A percentile compares a stretch with the other conserved stretches of the same genome.
Evolutionary conservation across 2,113 vertebrate species (phyloP).

Genomic region (Chinchilla lanigera): DNA sequence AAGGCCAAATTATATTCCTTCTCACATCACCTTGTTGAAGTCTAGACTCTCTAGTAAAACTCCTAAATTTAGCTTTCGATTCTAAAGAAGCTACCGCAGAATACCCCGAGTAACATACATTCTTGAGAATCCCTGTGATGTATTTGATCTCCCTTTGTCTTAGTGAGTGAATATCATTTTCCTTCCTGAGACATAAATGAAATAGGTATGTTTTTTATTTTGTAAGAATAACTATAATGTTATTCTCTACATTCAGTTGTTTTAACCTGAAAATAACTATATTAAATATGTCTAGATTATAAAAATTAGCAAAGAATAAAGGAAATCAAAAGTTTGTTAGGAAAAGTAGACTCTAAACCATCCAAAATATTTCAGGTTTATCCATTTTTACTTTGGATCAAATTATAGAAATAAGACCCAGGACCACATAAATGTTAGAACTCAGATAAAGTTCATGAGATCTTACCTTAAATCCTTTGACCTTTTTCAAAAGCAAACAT

Average conservation of each 20-base stretch:
- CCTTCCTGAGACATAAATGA: not conserved
- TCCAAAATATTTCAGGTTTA: constrained; percentile 25
- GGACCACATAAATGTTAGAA: constrained; percentile 37
- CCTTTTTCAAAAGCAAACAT: constrained; percentile 26
- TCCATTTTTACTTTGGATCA: constrained; percentile 50
- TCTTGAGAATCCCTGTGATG: not conserved
- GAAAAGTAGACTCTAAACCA: constrained; percentile 25
- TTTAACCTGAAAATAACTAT: not conserved
- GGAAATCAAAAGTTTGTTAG: not conserved
- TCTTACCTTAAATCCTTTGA: constrained; percentile 30
- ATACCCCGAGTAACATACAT: not conserved
- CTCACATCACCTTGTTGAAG: constrained; percentile 40
- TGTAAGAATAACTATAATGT: not conserved
- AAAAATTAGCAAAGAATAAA: constrained; percentile 25
- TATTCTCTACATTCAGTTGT: not conserved
- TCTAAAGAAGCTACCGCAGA: constrained; percentile 10
- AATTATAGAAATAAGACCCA: constrained; percentile 14
- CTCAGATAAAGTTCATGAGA: constrained; percentile 10
- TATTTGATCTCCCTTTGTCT: constrained; percentile 50
- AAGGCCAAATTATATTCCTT: constrained; percentile 69
- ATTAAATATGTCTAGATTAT: not conserved
- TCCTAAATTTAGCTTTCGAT: constrained; percentile 50
- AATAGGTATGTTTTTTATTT: constrained; percentile 2
- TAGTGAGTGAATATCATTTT: not conserved
- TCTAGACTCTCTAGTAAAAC: constrained; percentile 69